Conservation (phyloP, 2,797 vertebrate species). For the Taeniopygia guttata region DNA sequence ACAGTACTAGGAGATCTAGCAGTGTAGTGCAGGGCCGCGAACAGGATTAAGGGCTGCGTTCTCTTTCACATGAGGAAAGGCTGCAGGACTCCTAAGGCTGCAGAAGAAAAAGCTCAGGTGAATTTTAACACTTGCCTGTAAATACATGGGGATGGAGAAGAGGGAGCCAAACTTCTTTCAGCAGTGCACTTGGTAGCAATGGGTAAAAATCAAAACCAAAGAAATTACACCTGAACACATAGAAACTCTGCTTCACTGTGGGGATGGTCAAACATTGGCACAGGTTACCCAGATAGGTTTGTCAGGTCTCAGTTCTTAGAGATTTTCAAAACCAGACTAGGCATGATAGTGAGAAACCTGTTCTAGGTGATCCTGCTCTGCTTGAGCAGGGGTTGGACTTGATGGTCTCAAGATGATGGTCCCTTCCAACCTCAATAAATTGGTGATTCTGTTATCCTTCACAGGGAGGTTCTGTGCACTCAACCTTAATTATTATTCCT, state of each 20-base stretch:
- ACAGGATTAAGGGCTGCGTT: neutral
- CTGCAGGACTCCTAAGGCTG: neutral
- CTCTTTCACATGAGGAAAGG: neutral
- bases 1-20: neutral
- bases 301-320: neutral
- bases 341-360: neutral
- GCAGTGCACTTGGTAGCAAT: rapidly evolving
- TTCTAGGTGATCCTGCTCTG: neutral
- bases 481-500: neutral
- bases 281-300: neutral
- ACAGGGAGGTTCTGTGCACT: neutral
- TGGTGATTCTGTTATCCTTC: neutral
- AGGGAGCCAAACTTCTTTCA: neutral
- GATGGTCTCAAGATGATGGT: neutral
- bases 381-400: neutral
- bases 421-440: neutral
- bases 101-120: neutral
- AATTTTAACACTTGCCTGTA: neutral
- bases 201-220: neutral
- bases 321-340: neutral
- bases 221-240: neutral
- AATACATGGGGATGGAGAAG: neutral
- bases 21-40: neutral
- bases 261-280: neutral
- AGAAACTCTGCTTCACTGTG: neutral